Conservation (phyloP, 2,888 invertebrate genomes). For the Caenorhabditis virilis region DNA sequence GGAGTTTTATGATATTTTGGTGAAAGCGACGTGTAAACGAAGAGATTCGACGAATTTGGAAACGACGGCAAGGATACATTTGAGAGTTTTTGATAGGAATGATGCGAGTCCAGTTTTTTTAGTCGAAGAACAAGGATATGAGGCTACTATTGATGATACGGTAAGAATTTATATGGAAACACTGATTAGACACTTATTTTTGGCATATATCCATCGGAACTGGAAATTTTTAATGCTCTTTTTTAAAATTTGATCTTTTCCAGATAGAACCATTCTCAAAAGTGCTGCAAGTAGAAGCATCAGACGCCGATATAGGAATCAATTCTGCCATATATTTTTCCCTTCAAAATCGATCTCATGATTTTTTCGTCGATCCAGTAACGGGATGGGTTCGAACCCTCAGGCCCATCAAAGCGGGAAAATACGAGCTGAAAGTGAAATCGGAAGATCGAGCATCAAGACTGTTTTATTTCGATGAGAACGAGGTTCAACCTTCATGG, state of each 20-base stretch:
- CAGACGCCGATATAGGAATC: conserved; percentile 91
- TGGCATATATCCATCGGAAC: too few species aligned
- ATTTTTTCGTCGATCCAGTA: conserved; percentile 90
- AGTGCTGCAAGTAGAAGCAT: conserved; percentile 75
- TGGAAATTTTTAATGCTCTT: too few species aligned
- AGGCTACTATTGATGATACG: conserved; percentile 67
- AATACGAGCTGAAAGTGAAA: conserved; percentile 45
- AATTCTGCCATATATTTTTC: conserved; percentile 97
- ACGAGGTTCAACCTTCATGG: conserved; percentile 44
- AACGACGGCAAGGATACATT: conserved; percentile 55
- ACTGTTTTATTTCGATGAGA: conserved; percentile 52
- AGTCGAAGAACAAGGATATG: conserved; percentile 80
- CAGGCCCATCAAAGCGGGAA: conserved; percentile 43
- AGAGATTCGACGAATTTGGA: conserved; percentile 71
- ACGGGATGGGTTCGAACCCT: conserved; percentile 71
- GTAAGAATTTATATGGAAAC: conserved; percentile 34
- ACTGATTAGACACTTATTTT: too few species aligned
- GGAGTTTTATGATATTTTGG: conserved; percentile 69
- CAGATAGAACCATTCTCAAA: conserved; percentile 49
- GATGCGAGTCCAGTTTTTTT: conserved; percentile 92
- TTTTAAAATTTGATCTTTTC: conserved; percentile 9
- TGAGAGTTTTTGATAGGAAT: conserved; percentile 70
- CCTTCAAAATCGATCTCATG: conserved; percentile 74
- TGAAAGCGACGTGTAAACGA: conserved; percentile 76
- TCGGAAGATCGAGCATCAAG: conserved; percentile 63